phyloP scores from a whole-genome alignment of 2,888 invertebrate genomes.

The Apoda limacodes region DNA sequence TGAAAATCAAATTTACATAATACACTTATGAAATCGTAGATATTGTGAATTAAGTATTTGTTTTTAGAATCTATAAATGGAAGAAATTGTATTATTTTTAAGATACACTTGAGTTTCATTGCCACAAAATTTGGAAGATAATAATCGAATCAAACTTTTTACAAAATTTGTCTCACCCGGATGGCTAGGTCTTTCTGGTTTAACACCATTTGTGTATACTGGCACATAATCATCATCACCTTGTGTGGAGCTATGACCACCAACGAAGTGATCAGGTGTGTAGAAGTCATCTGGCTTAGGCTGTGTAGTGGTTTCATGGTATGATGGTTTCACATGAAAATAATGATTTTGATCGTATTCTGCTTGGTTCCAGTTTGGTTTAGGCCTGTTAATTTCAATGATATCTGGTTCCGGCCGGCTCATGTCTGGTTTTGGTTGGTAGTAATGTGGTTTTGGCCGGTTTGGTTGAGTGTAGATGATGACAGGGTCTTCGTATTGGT shows the following conservation, averaged over 20 bases:
- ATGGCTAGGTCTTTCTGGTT: conserved; percentile 48
- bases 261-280: conserved; percentile 29
- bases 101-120: conserved; percentile 25
- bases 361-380: conserved; percentile 35
- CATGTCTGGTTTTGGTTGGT: conserved; percentile 29
- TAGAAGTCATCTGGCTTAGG: conserved; percentile 37
- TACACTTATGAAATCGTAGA: no score
- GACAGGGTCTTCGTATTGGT: conserved; percentile 59
- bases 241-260: conserved; percentile 25
- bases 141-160: background rate
- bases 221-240: conserved; percentile 63
- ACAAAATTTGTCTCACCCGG: conserved; percentile 64
- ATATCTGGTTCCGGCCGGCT: conserved; percentile 28
- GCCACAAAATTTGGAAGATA: conserved; percentile 10
- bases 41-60: no score
- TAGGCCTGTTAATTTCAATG: conserved; percentile 23
- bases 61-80: no score
- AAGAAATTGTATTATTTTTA: conserved; percentile 1
- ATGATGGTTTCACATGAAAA: conserved; percentile 62
- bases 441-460: conserved; percentile 43
- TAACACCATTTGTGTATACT: conserved; percentile 39
- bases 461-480: conserved; percentile 58
- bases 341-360: conserved; percentile 39
- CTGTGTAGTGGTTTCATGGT: conserved; percentile 51
- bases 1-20: no score